Evolutionary conservation across 2,113 vertebrate genomes (phyloP), one percentile per base, ranked within the genome.

Genomic region (Coregonus clupeaformis): DNA sequence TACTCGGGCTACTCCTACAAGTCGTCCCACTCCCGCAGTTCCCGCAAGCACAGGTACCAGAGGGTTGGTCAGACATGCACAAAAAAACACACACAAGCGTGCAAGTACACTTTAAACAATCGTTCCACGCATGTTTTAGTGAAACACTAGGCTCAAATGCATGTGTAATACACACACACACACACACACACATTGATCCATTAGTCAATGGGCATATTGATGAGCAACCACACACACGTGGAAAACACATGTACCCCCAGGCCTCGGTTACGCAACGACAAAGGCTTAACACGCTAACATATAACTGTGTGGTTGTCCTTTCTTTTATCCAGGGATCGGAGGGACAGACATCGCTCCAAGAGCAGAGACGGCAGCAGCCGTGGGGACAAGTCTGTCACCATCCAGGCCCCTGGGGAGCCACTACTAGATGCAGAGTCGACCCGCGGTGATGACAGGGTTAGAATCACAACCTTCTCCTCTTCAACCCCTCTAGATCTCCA

Each of bases 1-100:
- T 98, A 97, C 77, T 97, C 96, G 1, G 95, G 96, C 0, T 97
- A 97, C 63, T 98, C 96, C 62, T 96, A 97, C 90, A 98, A 96
- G 84, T 97, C 96, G 0, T 95, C 95, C 9, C 95, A 97, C n/a
- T 98, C 96, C 67, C 89, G 95, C 20, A 94, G 95, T 86, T 97
- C 96, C 82, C 92, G 96, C 65, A 97, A 97, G 73, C 96, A 96
- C 93, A 94, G 96, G 96, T 97, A 79, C 77, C 82, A 1, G 7
- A 69, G 14, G 27, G 27, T n/a, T 9, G 5, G 29, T 29, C 60
- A 13, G 60, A 52, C 22, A n/a, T 14, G 5, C 42, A 25, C 29
- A 66, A 4, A 22, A 18, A 59, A 14, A 20, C 9, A 47, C 74
- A 69, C 30, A 60, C 36, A 67, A 45, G 11, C 14, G 20, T n/a